Evolutionary conservation across 2,113 vertebrate genomes (phyloP).

Genomic region (Nothocercus nigrocapillus): DNA sequence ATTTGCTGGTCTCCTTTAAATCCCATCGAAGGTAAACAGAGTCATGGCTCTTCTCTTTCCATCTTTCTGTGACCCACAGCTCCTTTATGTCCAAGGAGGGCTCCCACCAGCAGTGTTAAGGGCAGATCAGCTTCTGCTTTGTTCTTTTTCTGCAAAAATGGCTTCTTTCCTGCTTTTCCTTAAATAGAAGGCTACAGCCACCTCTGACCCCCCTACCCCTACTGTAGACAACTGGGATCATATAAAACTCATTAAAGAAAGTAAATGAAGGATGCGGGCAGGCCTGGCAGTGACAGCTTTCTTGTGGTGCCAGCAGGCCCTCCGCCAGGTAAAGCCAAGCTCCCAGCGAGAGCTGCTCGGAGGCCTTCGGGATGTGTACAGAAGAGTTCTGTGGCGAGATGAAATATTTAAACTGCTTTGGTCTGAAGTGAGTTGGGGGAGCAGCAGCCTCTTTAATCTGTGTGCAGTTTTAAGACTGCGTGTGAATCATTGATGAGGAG

Average conservation of each 20-base stretch:
- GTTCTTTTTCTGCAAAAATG: not conserved
- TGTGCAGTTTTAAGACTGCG: slow-evolving; percentile 37
- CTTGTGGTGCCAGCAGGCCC: slow-evolving; percentile 28
- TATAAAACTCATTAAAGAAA: slow-evolving; percentile 20
- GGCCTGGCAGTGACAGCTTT: not conserved
- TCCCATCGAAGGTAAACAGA: not conserved
- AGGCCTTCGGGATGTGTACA: slow-evolving; percentile 56
- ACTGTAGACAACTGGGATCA: not conserved
- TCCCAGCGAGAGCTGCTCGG: not conserved
- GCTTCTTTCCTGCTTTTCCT: not conserved
- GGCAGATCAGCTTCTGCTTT: not conserved
- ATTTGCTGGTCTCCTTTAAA: not conserved
- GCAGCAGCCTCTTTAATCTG: slow-evolving; percentile 62
- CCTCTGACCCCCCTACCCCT: not conserved
- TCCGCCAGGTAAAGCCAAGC: slow-evolving; percentile 17
- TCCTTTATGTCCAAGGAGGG: not conserved
- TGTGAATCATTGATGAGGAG: slow-evolving; percentile 71
- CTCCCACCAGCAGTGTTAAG: not conserved
- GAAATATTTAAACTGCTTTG: slow-evolving; percentile 67
- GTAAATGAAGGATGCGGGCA: slow-evolving; percentile 42
- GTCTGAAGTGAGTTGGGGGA: slow-evolving; percentile 45
- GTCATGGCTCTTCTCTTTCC: not conserved
- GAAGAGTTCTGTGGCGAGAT: slow-evolving; percentile 45
- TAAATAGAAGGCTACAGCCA: not conserved
- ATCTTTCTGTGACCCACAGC: not conserved